Evolutionary conservation across 1,140 invertebrate species (phyloP), one percentile per base, ranked within the genome.

Genomic region (Anthonomus grandis): DNA sequence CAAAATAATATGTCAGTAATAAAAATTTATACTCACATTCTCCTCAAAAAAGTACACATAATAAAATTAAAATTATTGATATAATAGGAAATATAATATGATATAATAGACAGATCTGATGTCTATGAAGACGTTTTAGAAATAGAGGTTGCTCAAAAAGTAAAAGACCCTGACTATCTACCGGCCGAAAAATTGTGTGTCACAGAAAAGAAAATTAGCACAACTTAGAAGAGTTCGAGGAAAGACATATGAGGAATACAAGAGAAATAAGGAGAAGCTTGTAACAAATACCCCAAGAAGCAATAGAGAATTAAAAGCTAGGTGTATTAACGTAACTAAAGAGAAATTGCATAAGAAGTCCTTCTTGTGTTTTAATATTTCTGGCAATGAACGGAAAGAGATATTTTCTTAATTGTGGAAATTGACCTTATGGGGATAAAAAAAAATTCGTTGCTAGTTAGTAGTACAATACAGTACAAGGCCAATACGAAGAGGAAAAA

Each of bases 351-450:
- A 18, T 19, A 42, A 42, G 12, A 42, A 22, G 3, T 18, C 18
- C 21, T 42, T 42, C 15, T 42, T 42, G 39, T 42, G 17, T 22
- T 18, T 22, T 42, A 19, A 3, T 22, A 42, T 42, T 39, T 39
- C 37, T 39, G 37, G 17, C 15, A 21, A 18, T 19, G 39, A 42
- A 6, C 18, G 39, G n/a, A 42, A 22, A 42, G 39, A 18, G 3
- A 19, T 42, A 19, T 42, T 42, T 42, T 19, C 15, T 19, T 9
- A 22, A 5, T 42, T 42, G 12, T 42, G 39, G 39, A 42, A 42
- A 19, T n/a, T 18, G 3, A 15, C 15, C 15, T 42, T n/a, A 8
- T 17, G 3, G 39, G 17, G 4, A 8, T 9, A 9, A 39, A 39
- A 39, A 13, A 39, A 39, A 39, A 12, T 39, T n/a, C 17, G 9